These are phyloP conservation scores for Epinotia brunnichana DNA, from an alignment of 2,888 invertebrate genomes.

Conservation along the genomic window DNA sequence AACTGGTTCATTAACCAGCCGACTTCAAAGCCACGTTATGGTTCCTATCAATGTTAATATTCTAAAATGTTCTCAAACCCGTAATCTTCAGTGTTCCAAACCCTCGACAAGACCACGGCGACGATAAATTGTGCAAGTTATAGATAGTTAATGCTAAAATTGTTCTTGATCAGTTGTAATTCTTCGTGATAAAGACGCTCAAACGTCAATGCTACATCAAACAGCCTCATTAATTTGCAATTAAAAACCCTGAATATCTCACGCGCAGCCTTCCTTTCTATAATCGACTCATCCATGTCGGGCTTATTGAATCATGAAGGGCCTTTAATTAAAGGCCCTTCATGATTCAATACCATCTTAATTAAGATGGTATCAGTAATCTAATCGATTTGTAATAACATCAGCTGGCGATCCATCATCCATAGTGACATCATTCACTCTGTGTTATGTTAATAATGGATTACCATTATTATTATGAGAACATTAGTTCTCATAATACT, in stretches of 20 bases:
- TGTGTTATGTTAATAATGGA: constrained; percentile 22
- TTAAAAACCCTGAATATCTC: constrained; percentile 29
- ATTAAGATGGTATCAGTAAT: constrained; percentile 16
- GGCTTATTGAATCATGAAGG: constrained; percentile 17
- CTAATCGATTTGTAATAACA: constrained; percentile 18
- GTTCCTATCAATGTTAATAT: too few species aligned
- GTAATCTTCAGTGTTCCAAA: too few species aligned
- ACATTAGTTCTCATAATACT: constrained; percentile 18
- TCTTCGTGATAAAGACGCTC: constrained; percentile 5
- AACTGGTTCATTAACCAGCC: too few species aligned
- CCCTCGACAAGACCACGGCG: too few species aligned
- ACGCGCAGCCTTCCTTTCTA: constrained; percentile 28
- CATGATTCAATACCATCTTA: too few species aligned
- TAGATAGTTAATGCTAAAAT: too few species aligned
- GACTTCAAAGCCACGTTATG: too few species aligned
- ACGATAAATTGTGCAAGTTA: too few species aligned
- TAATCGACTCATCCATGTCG: constrained; percentile 19
- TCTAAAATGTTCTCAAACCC: too few species aligned
- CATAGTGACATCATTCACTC: constrained; percentile 7
- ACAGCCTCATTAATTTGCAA: constrained; percentile 34
- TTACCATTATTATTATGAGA: too few species aligned
- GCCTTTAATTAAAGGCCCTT: constrained; percentile 29
- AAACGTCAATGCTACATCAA: constrained; percentile 18
- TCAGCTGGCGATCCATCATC: constrained; percentile 13
- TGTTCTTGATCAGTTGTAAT: too few species aligned